phyloP scores from a whole-genome alignment of 2,113 vertebrate genomes.

The Tyto alba region DNA sequence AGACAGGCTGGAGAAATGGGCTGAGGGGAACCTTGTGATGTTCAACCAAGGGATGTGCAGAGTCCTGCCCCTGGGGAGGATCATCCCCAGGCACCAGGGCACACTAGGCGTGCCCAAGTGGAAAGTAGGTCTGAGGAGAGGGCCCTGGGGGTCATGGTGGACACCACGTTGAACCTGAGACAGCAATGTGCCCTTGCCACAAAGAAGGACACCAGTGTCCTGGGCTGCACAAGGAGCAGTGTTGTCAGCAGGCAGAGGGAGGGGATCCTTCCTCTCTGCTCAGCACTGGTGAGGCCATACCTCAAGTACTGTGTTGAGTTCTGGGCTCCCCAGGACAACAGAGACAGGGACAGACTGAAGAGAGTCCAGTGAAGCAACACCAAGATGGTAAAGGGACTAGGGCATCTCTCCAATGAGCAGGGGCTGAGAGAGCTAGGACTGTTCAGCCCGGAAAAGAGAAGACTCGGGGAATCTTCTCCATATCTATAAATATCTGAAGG shows the following conservation, averaged over 20 bases:
- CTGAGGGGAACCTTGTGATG: too few species aligned
- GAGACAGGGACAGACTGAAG: too few species aligned
- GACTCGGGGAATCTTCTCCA: not conserved
- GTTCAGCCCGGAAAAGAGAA: not conserved
- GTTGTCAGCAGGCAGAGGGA: not conserved
- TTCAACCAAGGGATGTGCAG: too few species aligned
- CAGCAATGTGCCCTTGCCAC: not conserved
- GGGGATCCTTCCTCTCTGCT: not conserved
- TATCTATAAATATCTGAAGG: not conserved
- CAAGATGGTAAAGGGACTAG: too few species aligned
- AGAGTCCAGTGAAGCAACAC: too few species aligned
- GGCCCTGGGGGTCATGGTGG: not conserved
- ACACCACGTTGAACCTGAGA: not conserved
- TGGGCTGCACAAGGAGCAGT: not conserved
- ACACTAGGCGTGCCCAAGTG: not conserved
- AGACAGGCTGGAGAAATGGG: too few species aligned
- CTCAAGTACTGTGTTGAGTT: too few species aligned
- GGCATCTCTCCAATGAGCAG: too few species aligned
- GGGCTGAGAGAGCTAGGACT: too few species aligned
- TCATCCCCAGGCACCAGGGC: not conserved
- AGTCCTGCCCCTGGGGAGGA: not conserved
- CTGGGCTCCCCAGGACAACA: too few species aligned
- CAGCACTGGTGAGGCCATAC: not conserved
- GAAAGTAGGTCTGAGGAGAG: not conserved
- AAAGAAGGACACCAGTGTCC: too few species aligned